Conservation (phyloP, 2,888 invertebrate species). For the Eupithecia inturbata region DNA sequence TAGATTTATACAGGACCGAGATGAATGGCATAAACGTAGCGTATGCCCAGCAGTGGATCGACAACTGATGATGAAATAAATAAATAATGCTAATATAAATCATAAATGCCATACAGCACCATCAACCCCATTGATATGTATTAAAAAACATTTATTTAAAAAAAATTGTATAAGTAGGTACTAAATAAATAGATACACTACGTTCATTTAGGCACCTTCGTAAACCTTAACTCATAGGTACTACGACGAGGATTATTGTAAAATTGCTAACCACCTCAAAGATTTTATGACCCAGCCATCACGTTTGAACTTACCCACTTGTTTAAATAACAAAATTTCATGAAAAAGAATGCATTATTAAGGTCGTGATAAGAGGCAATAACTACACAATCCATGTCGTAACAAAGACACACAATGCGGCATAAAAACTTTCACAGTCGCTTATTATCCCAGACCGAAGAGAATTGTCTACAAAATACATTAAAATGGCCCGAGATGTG, state of each 20-base stretch:
- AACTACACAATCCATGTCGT: constrained; percentile 38
- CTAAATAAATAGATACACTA: no score
- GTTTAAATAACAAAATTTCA: background rate
- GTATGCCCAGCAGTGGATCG: no score
- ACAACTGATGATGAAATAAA: no score
- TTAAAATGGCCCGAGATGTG: constrained; percentile 9
- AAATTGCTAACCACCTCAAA: background rate
- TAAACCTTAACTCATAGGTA: background rate
- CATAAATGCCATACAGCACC: no score
- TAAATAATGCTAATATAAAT: no score
- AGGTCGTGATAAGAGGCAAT: constrained; percentile 8
- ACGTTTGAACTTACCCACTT: no score
- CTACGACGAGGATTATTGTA: background rate
- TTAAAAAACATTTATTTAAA: no score
- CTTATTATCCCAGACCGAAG: constrained; percentile 16
- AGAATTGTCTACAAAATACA: constrained; percentile 35
- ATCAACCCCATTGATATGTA: no score
- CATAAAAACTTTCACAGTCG: constrained; percentile 40
- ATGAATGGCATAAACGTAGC: no score
- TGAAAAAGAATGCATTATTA: background rate
- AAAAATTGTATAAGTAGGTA: no score
- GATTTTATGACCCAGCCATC: background rate
- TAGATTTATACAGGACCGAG: no score
- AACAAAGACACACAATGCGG: constrained; percentile 26
- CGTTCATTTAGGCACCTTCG: background rate